Base-by-base conservation (phyloP, 1,140 invertebrate genomes). In the Lineus longissimus region DNA sequence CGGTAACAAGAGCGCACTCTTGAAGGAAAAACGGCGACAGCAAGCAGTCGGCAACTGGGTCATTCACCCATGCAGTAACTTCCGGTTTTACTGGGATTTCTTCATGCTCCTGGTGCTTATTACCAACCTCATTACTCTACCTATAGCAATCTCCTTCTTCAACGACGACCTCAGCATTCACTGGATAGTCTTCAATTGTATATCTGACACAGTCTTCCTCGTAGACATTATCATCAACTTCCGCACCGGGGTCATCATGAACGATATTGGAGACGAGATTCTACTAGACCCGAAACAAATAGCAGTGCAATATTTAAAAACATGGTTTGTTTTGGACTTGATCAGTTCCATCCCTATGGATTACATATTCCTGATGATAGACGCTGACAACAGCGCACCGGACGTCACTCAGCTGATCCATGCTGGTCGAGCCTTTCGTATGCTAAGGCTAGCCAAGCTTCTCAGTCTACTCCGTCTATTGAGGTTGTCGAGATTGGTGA, bases 201-300 rank as follows among this genome's bases (percentile, higher is more conserved):
- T 97, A 85, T 97, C 94, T 74, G 96, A 98, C 87, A 97, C 95
- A 76, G 97, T 98, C 87, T 98, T 98, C 87, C 91, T 98, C 83
- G 91, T 98, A 85, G 96, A 98, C 87, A 97, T 98, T 84, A 91
- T 97, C 84, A 95, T 98, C 86, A 98, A 98, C 90, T 98, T 98
- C 89, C 90, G 95, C 88, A 97, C 95, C 87, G 95, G 95, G n/a
- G 96, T 98, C 84, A 97, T 98, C 91, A 91, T 96, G 86, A 95
- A 98, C 86, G 97, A 98, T 86, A 93, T 94, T 75, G 94, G 97
- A 84, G 95, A 83, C 59, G 95, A 83, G 70, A 81, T 98, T 82
- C 98, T 98, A 84, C 88, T 98, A 84, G 95, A 98, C 85, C 95
- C 95, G 72, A 95, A 95, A 85, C 86, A 95, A 84, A 98, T 98